Percentiles rank a stretch among this genome's conserved stretches.
phyloP scores from a whole-genome alignment of 2,888 invertebrate species.

The Thereva nobilitata region DNA sequence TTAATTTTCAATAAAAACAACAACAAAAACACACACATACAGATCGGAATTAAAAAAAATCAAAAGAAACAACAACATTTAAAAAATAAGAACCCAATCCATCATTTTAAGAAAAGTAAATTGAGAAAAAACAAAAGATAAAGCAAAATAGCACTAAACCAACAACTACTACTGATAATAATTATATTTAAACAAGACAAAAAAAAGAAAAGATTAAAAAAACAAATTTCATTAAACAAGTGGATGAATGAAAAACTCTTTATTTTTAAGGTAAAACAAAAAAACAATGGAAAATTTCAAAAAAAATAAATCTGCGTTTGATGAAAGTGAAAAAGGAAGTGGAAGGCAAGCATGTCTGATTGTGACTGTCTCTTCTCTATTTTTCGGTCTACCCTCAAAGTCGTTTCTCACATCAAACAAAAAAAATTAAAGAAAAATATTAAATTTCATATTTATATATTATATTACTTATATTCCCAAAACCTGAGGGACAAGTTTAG shows the following conservation, averaged over 20 bases:
- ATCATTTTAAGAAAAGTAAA: conserved; percentile 15
- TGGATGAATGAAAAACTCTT: conserved; percentile 12
- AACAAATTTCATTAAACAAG: conserved; percentile 6
- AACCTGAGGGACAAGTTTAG: no score
- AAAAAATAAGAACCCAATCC: conserved; percentile 22
- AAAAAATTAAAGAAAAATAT: no score
- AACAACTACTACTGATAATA: conserved; percentile 32
- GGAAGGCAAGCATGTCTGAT: neutral
- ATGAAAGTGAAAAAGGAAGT: neutral
- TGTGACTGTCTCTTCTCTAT: conserved; percentile 4
- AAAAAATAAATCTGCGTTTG: neutral
- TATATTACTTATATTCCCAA: no score
- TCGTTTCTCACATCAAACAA: no score
- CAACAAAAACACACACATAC: conserved; percentile 23
- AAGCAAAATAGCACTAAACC: conserved; percentile 1
- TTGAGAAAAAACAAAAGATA: conserved; percentile 11
- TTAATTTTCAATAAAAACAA: conserved; percentile 33
- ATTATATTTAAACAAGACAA: conserved; percentile 20
- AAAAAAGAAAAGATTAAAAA: conserved; percentile 17
- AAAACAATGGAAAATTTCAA: neutral
- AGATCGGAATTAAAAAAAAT: conserved; percentile 30
- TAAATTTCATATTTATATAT: no score
- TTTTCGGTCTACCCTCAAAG: neutral
- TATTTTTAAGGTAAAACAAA: conserved; percentile 2
- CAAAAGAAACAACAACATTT: conserved; percentile 14